Evolutionary conservation across 2,888 invertebrate genomes (phyloP).

Genomic region (Galeruca laticollis): DNA sequence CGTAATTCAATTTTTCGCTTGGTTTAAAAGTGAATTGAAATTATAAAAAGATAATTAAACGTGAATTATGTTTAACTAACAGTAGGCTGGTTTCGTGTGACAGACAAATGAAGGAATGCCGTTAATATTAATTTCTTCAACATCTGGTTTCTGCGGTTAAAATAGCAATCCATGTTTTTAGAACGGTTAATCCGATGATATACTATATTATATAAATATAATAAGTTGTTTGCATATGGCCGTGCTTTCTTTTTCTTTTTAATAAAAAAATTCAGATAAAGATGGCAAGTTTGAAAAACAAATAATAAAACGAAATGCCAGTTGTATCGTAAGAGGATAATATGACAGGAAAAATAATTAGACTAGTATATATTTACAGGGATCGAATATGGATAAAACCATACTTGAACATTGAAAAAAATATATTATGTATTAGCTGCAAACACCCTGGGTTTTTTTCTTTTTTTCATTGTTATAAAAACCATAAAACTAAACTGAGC

Average conservation of each 20-base stretch:
- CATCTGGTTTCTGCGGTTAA: conserved; percentile 25
- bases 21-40: conserved; percentile 2
- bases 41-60: conserved; percentile 3
- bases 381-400: too few species aligned
- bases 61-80: conserved; percentile 3
- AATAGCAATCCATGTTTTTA: conserved; percentile 3
- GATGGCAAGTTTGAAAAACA: too few species aligned
- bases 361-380: too few species aligned
- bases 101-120: conserved; percentile 25
- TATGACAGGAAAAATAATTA: too few species aligned
- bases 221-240: background rate
- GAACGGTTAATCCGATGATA: background rate
- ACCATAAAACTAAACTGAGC: too few species aligned
- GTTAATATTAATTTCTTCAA: conserved; percentile 26
- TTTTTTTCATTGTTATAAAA: too few species aligned
- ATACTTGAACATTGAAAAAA: too few species aligned
- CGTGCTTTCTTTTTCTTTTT: background rate
- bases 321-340: too few species aligned
- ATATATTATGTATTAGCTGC: too few species aligned
- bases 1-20: conserved; percentile 3
- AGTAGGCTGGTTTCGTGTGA: conserved; percentile 23
- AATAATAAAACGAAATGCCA: too few species aligned
- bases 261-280: background rate
- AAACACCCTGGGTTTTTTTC: too few species aligned
- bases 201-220: too few species aligned